These are phyloP conservation scores for Neomonachus schauinslandi DNA, from an alignment of 2,113 vertebrate genomes.

Conservation along the genomic window DNA sequence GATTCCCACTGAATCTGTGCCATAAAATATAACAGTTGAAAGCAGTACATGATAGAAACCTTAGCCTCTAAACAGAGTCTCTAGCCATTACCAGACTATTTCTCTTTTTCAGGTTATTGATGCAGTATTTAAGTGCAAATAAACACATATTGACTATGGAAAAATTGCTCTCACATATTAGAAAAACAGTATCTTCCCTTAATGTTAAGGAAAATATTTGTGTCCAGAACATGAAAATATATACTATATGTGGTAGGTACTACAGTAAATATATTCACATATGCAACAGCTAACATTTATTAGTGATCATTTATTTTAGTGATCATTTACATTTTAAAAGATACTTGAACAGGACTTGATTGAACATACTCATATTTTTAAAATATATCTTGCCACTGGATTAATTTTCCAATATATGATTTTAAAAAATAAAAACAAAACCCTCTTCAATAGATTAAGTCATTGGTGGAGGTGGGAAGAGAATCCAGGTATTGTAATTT, in stretches of 20 bases:
- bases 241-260: neutral
- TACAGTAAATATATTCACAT: neutral
- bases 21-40: conserved; percentile 87
- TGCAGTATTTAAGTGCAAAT: conserved; percentile 61
- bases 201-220: conserved; percentile 35
- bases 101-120: conserved; percentile 70
- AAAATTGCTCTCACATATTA: conserved; percentile 42
- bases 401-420: conserved; percentile 19
- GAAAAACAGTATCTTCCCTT: conserved; percentile 9
- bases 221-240: conserved; percentile 15
- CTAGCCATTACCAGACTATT: conserved; percentile 51
- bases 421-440: neutral
- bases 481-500: conserved; percentile 2
- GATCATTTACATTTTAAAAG: conserved; percentile 43
- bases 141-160: conserved; percentile 40
- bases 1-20: conserved; percentile 88
- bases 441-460: conserved; percentile 1
- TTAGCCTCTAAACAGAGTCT: conserved; percentile 76
- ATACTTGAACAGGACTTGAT: neutral
- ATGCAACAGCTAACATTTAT: neutral
- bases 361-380: conserved; percentile 27
- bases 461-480: neutral
- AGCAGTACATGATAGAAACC: conserved; percentile 83
- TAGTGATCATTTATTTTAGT: neutral
- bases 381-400: neutral